Evolutionary conservation across 2,113 vertebrate genomes (phyloP).

Genomic region (Eptesicus fuscus): DNA sequence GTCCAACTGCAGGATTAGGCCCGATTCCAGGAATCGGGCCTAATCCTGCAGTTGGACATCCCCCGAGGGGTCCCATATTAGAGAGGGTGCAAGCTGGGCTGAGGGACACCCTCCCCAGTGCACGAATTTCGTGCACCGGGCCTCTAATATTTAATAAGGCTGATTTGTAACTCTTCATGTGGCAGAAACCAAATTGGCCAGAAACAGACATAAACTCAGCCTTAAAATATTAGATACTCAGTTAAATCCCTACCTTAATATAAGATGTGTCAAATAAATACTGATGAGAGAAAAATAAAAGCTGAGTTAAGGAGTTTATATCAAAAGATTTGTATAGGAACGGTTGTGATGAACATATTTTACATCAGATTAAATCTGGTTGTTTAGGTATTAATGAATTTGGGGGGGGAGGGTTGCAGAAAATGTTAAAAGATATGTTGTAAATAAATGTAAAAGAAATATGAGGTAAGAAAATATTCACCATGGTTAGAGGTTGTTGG

Average conservation of each 20-base stretch:
- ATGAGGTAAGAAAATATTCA: not conserved
- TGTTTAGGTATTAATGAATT: not conserved
- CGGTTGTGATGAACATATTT: not conserved
- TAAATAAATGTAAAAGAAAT: not conserved
- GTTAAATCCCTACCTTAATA: not conserved
- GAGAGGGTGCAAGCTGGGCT: too few species aligned
- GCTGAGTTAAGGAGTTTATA: not conserved
- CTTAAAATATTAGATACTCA: not conserved
- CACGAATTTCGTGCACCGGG: too few species aligned
- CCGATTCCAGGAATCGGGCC: too few species aligned
- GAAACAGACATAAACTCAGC: not conserved
- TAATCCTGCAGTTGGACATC: too few species aligned
- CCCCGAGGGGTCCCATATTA: too few species aligned
- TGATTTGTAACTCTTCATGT: not conserved
- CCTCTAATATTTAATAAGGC: not conserved
- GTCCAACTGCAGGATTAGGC: too few species aligned
- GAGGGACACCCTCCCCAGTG: too few species aligned
- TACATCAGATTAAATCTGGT: not conserved
- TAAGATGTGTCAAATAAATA: not conserved
- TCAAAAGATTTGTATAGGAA: not conserved
- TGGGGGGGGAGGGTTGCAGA: not conserved
- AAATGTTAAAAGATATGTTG: not conserved
- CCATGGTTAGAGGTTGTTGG: not conserved
- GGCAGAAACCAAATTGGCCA: not conserved
- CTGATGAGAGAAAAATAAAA: not conserved